Evolutionary conservation across 2,888 invertebrate genomes (phyloP).

Genomic region (Blomia tropicalis): DNA sequence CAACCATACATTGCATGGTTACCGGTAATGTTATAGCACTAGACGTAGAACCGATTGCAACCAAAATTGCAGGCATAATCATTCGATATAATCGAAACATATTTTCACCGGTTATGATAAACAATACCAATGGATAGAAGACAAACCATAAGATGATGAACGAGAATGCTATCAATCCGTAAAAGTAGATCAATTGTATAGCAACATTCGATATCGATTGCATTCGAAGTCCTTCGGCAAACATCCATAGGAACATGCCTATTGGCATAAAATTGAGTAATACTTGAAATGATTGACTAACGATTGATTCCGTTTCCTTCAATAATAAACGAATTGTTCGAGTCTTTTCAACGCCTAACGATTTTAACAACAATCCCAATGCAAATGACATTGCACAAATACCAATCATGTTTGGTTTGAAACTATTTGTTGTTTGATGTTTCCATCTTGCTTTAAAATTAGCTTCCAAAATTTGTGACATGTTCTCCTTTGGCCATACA

Average conservation of each 20-base stretch:
- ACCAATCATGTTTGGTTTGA: constrained; percentile 18
- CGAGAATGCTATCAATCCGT: background rate
- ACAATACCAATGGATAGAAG: constrained; percentile 5
- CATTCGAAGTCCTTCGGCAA: constrained; percentile 17
- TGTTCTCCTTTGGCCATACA: background rate
- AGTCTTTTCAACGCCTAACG: background rate
- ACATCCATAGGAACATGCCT: constrained; percentile 24
- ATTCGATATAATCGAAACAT: background rate
- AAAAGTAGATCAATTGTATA: constrained; percentile 7
- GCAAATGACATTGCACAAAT: constrained; percentile 17
- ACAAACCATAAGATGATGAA: background rate
- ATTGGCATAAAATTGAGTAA: constrained; percentile 13
- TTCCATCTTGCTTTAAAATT: background rate
- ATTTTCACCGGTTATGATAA: constrained; percentile 1
- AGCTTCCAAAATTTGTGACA: background rate
- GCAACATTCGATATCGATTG: background rate
- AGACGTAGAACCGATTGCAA: constrained; percentile 17
- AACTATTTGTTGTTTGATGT: background rate
- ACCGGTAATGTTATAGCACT: constrained; percentile 22
- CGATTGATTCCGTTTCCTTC: constrained; percentile 7
- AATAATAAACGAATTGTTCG: background rate
- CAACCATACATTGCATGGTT: constrained; percentile 22
- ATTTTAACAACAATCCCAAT: constrained; percentile 4
- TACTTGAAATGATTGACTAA: background rate
- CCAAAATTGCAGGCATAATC: constrained; percentile 11